These are phyloP conservation scores for Cheilosia soror DNA, from an alignment of 2,888 invertebrate genomes.

Conservation along the genomic window DNA sequence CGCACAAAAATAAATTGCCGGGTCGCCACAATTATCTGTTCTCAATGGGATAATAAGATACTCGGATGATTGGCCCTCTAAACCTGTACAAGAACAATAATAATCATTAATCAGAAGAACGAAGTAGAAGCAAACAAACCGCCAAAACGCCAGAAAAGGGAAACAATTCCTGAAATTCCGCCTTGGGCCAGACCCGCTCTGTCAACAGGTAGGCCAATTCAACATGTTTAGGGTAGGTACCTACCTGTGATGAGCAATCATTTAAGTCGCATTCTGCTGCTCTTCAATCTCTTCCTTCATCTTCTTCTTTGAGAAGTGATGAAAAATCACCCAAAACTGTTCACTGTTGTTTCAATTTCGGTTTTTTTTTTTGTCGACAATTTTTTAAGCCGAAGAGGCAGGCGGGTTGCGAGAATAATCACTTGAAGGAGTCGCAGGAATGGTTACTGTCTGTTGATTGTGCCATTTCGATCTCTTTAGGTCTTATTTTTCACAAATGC, in stretches of 20 bases:
- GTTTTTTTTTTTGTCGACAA: no score
- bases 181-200: background rate
- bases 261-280: background rate
- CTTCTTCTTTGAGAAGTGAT: background rate
- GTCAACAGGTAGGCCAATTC: slow-evolving; percentile 15
- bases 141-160: background rate
- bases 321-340: background rate
- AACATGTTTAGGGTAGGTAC: background rate
- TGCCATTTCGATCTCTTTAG: no score
- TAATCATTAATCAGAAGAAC: slow-evolving; percentile 29
- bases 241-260: background rate
- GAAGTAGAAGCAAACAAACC: slow-evolving; percentile 17
- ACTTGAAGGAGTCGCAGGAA: no score
- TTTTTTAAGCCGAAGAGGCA: no score
- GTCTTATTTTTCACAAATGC: no score
- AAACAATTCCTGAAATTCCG: slow-evolving; percentile 12
- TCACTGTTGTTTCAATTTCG: no score
- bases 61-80: background rate
- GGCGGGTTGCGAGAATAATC: no score
- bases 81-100: slow-evolving; percentile 6
- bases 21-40: background rate
- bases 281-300: background rate
- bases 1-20: background rate
- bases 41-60: background rate
- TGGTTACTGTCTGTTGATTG: no score